phyloP scores from a whole-genome alignment of 2,113 vertebrate species.

The Chrysochloris asiatica region DNA sequence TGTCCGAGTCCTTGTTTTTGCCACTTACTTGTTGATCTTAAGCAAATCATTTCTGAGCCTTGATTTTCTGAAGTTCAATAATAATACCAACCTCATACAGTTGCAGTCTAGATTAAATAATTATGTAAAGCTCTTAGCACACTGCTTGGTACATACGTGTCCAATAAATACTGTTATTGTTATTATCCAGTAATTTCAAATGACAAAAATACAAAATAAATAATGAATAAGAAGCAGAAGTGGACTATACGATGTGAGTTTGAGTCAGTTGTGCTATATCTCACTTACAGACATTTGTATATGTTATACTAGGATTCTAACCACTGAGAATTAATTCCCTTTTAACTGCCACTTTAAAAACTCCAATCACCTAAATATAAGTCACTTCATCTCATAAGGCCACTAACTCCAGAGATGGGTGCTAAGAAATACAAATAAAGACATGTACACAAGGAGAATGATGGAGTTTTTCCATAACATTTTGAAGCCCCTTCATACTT shows the following conservation, averaged over 20 bases:
- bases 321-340: neutral
- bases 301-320: neutral
- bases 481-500: neutral
- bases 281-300: neutral
- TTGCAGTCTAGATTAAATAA: conserved; percentile 36
- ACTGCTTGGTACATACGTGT: neutral
- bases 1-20: conserved; percentile 1
- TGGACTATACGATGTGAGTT: conserved; percentile 1
- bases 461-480: no score
- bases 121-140: conserved; percentile 2
- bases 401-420: conserved; percentile 23
- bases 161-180: conserved; percentile 7
- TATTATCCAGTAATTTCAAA: conserved; percentile 51
- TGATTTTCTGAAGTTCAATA: neutral
- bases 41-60: neutral
- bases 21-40: neutral
- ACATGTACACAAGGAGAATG: neutral
- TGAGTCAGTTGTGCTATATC: conserved; percentile 5
- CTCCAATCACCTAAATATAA: conserved; percentile 33
- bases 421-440: conserved; percentile 31
- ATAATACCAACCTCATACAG: neutral
- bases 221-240: conserved; percentile 32
- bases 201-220: neutral
- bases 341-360: conserved; percentile 32
- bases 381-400: conserved; percentile 24